Evolutionary conservation across 2,888 invertebrate genomes (phyloP), one percentile per base, ranked within the genome.

Genomic region (Drosophila prolongata): DNA sequence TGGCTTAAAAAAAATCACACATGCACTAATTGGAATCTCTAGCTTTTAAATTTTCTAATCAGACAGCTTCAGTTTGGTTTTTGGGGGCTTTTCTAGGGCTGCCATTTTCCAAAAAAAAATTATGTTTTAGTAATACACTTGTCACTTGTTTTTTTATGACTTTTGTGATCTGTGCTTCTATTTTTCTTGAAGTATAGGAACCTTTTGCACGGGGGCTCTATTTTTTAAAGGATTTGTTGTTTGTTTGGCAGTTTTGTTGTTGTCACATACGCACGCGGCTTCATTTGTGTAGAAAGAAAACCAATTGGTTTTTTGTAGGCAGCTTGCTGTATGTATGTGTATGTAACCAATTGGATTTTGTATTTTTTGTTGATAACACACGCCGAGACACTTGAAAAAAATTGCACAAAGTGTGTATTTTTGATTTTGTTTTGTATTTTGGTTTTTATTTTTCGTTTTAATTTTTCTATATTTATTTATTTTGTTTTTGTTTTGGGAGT

Each of bases 171-270:
- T 53, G 27, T 14, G 38, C 44, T 30, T 6, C 30, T 30, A 34
- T 58, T 60, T 55, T 46, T 57, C 53, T 65, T 47, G 6, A 5
- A 47, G 47, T 62, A 46, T 84, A 76, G 85, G 76, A 84, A 87
- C 80, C 76, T 78, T 72, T 52, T 52, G 77, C 70, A 70, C 60
- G 35, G 27, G 30, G 38, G 19, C 24, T 35, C n/a, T 40, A 14
- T 30, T n/a, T 5, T 30, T 44, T 19, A 5, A 30, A 43, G 35
- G 16, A 16, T 30, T 46, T 57, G 30, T 35, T 65, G 53, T 54
- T 71, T 46, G 42, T 59, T 52, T 53, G 67, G 53, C 52, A 35
- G 37, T 70, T 62, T 57, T 61, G 75, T 64, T 54, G 60, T 64
- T 71, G 53, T 61, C 62, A 64, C 65, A 49, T 42, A 42, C 34